Evolutionary conservation across 2,797 vertebrate species (phyloP), one percentile per base, ranked within the genome.

Genomic region (Enteromius unitaeniatus): DNA sequence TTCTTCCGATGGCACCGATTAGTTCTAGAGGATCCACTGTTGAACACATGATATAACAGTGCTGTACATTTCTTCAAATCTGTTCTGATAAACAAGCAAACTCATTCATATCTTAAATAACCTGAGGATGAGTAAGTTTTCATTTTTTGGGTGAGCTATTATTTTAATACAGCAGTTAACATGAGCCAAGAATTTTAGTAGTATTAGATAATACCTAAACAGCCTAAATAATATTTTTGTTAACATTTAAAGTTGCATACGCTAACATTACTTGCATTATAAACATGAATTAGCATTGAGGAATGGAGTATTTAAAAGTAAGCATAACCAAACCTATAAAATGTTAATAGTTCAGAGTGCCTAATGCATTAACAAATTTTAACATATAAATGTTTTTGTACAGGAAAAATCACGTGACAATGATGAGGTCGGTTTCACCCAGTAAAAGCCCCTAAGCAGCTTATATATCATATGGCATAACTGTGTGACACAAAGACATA

Each of bases 371-470:
- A 26, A 26, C 40, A 72, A 19, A 49, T 49, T 10, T 49, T 11
- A 49, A 21, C 13, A 31, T 15, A 26, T 28, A 73, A 7, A 10
- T 23, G 68, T 40, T 45, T 68, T 64, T 31, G 34, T 19, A 62
- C 15, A n/a, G 3, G 6, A 15, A 76, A 62, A n/a, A 45, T 8
- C n/a, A 47, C 7, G 40, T 28, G 23, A 47, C 0, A 10, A 58
- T 4, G 23, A 64, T 37, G 34, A 31, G 42, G 28, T 6, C 4
- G 5, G 42, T 34, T 34, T 79, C 19, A n/a, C 76, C 13, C 26
- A 49, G 42, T 65, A 79, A 67, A 26, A 78, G 31, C 42, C 21
- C 58, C 26, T 67, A 79, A 79, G 42, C 28, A 34, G 45, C 19
- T 67, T 79, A 67, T 67, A 28, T 62, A 23, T 65, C 26, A 78